A percentile compares a stretch with the other conserved stretches of the same genome.
Evolutionary conservation across 2,797 vertebrate species (phyloP).

Genomic region (Craterocephalus amniculus): DNA sequence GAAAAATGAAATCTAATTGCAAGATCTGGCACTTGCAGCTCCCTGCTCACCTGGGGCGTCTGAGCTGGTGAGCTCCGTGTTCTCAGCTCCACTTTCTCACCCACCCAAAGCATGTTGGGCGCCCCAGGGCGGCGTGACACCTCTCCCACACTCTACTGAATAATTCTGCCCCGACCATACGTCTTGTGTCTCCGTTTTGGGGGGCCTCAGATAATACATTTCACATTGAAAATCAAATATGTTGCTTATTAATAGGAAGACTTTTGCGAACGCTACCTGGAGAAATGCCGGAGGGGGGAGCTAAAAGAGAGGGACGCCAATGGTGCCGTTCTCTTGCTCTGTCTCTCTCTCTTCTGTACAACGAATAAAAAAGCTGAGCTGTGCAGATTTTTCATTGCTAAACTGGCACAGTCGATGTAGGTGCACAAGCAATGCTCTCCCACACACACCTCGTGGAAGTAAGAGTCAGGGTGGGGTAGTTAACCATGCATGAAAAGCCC

Average conservation of each 20-base stretch:
- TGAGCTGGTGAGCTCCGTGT: slow-evolving; percentile 58
- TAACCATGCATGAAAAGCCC: slow-evolving; percentile 62
- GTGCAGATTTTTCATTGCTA: slow-evolving; percentile 79
- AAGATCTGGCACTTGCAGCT: slow-evolving; percentile 60
- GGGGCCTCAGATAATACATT: slow-evolving; percentile 65
- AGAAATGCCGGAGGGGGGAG: slow-evolving; percentile 76
- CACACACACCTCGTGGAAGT: slow-evolving; percentile 62
- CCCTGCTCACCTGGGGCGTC: slow-evolving; percentile 61
- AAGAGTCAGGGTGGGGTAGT: slow-evolving; percentile 52
- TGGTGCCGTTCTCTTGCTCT: slow-evolving; percentile 47
- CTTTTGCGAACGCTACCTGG: slow-evolving; percentile 81
- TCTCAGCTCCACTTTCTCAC: slow-evolving; percentile 76
- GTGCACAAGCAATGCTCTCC: slow-evolving; percentile 19
- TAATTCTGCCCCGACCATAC: slow-evolving; percentile 74
- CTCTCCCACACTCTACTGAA: slow-evolving; percentile 76
- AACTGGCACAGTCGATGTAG: slow-evolving; percentile 73
- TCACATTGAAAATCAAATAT: slow-evolving; percentile 84
- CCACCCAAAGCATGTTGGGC: slow-evolving; percentile 75
- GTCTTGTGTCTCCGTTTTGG: slow-evolving; percentile 53
- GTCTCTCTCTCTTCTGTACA: slow-evolving; percentile 44
- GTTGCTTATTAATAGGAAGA: slow-evolving; percentile 85
- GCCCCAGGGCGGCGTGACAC: slow-evolving; percentile 78
- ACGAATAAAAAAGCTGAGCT: slow-evolving; percentile 78
- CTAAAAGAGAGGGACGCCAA: slow-evolving; percentile 57
- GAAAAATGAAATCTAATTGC: slow-evolving; percentile 65